Percentiles rank a stretch among this genome's conserved stretches.
Evolutionary conservation across 2,888 invertebrate species (phyloP).

Genomic region (Lissonota sp.): DNA sequence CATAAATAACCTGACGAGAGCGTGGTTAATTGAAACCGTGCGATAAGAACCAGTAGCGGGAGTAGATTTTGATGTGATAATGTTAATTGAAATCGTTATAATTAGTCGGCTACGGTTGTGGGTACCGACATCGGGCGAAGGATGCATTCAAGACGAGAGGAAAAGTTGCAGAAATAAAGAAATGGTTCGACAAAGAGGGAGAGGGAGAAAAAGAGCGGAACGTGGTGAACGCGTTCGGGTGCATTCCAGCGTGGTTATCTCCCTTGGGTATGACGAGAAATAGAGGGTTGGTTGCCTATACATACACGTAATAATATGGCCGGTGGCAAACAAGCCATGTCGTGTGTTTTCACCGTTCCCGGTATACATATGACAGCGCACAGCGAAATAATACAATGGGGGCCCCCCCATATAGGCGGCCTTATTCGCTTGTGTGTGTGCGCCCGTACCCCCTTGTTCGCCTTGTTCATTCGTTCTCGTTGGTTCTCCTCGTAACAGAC

Average conservation of each 20-base stretch:
- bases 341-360: slow-evolving; percentile 69
- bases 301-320: slow-evolving; percentile 73
- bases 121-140: not conserved
- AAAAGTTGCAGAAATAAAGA: slow-evolving; percentile 34
- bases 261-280: slow-evolving; percentile 61
- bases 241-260: slow-evolving; percentile 71
- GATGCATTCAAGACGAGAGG: not conserved
- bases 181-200: slow-evolving; percentile 27
- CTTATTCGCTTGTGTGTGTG: not conserved
- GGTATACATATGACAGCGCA: slow-evolving; percentile 45
- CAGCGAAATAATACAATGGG: slow-evolving; percentile 76
- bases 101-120: slow-evolving; percentile 55
- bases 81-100: slow-evolving; percentile 66
- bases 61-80: slow-evolving; percentile 42
- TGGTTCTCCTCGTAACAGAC: slow-evolving; percentile 40
- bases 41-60: slow-evolving; percentile 30
- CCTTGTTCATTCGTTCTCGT: slow-evolving; percentile 65
- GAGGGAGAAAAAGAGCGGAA: slow-evolving; percentile 40
- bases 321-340: slow-evolving; percentile 76
- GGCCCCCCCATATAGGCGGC: slow-evolving; percentile 13
- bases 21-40: slow-evolving; percentile 30
- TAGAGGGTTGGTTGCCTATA: slow-evolving; percentile 51
- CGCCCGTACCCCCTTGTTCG: slow-evolving; percentile 48
- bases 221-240: slow-evolving; percentile 64
- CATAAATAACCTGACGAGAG: not conserved